Conservation (phyloP, 2,888 invertebrate genomes). For the Drosophila barbarae region DNA sequence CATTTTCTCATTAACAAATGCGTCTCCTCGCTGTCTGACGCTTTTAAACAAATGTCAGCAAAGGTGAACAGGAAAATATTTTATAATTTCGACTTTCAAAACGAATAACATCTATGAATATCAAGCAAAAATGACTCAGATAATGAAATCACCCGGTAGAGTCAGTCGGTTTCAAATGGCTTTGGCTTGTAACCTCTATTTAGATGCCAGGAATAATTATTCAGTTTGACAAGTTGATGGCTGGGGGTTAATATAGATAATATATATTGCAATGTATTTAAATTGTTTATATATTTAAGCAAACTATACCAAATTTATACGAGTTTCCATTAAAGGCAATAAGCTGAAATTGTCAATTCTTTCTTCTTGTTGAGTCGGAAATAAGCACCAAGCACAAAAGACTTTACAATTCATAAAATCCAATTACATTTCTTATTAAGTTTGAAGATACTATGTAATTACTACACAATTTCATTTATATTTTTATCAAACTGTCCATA, state of each 20-base stretch:
- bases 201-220: neutral
- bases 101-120: constrained; percentile 10
- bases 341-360: neutral
- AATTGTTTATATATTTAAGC: neutral
- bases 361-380: too few species aligned
- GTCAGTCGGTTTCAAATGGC: neutral
- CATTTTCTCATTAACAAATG: neutral
- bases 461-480: neutral
- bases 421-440: too few species aligned
- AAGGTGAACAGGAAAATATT: constrained; percentile 28
- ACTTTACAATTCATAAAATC: too few species aligned
- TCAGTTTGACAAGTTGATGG: neutral
- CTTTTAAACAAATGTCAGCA: constrained; percentile 9
- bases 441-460: too few species aligned
- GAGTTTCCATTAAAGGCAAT: neutral
- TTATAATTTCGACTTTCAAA: constrained; percentile 14
- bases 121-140: constrained; percentile 10
- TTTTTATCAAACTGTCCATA: neutral
- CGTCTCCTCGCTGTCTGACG: constrained; percentile 6
- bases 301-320: neutral
- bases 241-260: neutral
- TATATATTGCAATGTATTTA: neutral
- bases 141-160: constrained; percentile 14
- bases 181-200: neutral
- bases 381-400: too few species aligned